Conservation (phyloP, 2,113 vertebrate genomes). For the Sphyrna mokarran region DNA sequence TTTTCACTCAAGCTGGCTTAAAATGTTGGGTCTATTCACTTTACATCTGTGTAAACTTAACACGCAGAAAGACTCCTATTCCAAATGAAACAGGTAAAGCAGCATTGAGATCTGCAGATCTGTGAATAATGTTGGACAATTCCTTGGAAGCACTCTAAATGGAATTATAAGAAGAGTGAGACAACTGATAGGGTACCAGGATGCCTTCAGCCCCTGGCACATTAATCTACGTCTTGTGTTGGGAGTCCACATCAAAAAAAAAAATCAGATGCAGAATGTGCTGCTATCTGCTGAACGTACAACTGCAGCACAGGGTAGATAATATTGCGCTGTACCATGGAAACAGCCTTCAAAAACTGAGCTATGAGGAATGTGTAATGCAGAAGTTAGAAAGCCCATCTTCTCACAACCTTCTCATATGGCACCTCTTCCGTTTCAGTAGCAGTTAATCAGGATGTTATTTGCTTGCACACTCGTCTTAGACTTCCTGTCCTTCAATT, state of each 20-base stretch:
- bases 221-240: background rate
- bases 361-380: background rate
- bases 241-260: background rate
- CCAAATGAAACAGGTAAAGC: background rate
- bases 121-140: background rate
- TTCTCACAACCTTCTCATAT: background rate
- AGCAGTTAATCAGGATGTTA: background rate
- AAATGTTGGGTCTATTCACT: background rate
- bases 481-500: background rate
- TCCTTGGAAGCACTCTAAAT: background rate
- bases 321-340: background rate
- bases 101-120: background rate
- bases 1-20: background rate
- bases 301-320: background rate
- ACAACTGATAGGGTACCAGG: background rate
- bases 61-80: background rate
- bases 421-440: background rate
- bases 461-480: background rate
- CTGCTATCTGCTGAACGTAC: background rate
- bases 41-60: background rate
- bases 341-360: background rate
- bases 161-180: background rate
- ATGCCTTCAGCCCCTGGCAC: background rate
- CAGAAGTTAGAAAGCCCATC: background rate
- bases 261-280: background rate